phyloP scores from a whole-genome alignment of 2,797 vertebrate species.

The Threskiornis aethiopicus region DNA sequence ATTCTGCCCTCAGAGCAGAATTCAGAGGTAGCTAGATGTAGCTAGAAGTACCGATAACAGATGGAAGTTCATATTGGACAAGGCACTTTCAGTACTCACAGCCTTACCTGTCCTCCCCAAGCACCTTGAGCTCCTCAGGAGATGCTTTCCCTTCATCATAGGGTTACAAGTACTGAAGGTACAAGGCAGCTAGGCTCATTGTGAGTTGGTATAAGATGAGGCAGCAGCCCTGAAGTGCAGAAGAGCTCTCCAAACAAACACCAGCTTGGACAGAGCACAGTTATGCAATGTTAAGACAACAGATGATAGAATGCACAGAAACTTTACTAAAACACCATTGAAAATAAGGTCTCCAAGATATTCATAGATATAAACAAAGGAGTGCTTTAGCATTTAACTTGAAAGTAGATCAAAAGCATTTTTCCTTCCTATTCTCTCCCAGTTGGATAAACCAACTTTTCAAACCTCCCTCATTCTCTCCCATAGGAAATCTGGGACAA shows the following conservation, averaged over 20 bases:
- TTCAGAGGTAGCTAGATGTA: background rate
- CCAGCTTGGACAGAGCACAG: background rate
- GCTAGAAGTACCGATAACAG: background rate
- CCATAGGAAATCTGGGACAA: background rate
- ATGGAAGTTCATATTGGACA: background rate
- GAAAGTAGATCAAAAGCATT: background rate
- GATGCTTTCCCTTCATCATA: background rate
- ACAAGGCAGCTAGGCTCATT: background rate
- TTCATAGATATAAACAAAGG: background rate
- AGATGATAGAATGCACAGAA: background rate
- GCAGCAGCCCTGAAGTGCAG: background rate
- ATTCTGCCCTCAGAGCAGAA: background rate
- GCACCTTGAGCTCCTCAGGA: background rate
- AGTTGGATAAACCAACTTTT: background rate
- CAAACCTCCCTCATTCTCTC: background rate
- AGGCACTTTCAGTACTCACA: background rate
- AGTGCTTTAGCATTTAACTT: background rate
- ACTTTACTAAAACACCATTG: background rate
- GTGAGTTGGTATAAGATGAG: background rate
- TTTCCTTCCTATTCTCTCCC: background rate
- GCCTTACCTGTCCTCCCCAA: background rate
- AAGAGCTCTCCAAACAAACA: background rate
- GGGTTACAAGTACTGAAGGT: background rate
- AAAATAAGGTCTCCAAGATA: background rate
- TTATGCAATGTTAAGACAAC: background rate